Conservation (phyloP, 1,140 invertebrate species). For the Neodiprion pinetum region DNA sequence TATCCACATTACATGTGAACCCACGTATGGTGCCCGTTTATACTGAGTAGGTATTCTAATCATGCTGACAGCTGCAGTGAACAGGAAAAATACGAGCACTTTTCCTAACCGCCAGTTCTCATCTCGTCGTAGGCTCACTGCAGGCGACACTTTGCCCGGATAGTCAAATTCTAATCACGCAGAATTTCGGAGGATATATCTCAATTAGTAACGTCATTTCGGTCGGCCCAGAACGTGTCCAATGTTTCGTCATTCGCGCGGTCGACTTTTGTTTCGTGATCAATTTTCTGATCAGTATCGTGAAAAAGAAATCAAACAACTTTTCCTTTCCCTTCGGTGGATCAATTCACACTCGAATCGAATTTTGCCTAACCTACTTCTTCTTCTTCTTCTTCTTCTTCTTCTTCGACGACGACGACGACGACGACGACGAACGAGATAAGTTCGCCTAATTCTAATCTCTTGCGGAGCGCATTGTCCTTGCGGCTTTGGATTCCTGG, state of each 20-base stretch:
- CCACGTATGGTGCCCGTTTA: no score
- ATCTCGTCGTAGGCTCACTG: not conserved
- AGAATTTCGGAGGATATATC: no score
- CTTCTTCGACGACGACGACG: not conserved
- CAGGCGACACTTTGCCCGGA: no score
- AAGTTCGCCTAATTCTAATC: not conserved
- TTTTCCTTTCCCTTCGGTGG: not conserved
- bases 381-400: constrained; percentile 22
- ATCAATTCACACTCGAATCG: not conserved
- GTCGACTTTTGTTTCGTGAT: no score
- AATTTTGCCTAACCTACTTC: constrained; percentile 25
- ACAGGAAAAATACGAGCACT: not conserved
- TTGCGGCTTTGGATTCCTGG: not conserved
- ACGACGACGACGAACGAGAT: not conserved
- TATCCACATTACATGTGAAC: no score
- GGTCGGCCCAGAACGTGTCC: no score
- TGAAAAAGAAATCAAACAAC: not conserved
- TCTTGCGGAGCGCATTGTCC: not conserved
- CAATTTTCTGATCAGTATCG: not conserved
- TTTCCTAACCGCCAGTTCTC: not conserved
- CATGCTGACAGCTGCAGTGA: not conserved
- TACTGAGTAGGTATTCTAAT: not conserved
- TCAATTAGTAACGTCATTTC: no score
- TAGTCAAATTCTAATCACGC: no score
- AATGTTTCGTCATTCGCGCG: no score